Percentiles rank a stretch among this genome's conserved stretches.
phyloP scores from a whole-genome alignment of 2,113 vertebrate species.

The Bos taurus region ARS-UCD2.0 NC_037339.1:67371001-67371500 shows the following conservation, averaged over 20 bases:
- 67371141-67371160: not conserved
- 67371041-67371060: constrained; percentile 62
- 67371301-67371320: constrained; percentile 26
- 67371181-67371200: constrained; percentile 63
- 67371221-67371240: constrained; percentile 62
- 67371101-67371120: constrained; percentile 42
- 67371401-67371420: constrained; percentile 50
- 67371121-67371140: constrained; percentile 50
- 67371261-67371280: constrained; percentile 56
- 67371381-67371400: constrained; percentile 7
- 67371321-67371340: constrained; percentile 1
- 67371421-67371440: constrained; percentile 72
- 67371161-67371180: not conserved
- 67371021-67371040: constrained; percentile 67
- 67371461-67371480: constrained; percentile 58
- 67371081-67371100: constrained; percentile 51
- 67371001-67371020: constrained; percentile 19
- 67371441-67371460: constrained; percentile 70
- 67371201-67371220: constrained; percentile 51
- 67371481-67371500: constrained; percentile 38
- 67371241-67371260: constrained; percentile 51
- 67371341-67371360: not conserved
- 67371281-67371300: constrained; percentile 45
- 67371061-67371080: constrained; percentile 63
- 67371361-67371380: constrained; percentile 3